These are phyloP conservation scores for Cirrhinus molitorella DNA, from an alignment of 2,797 vertebrate genomes.

Conservation along the genomic window DNA sequence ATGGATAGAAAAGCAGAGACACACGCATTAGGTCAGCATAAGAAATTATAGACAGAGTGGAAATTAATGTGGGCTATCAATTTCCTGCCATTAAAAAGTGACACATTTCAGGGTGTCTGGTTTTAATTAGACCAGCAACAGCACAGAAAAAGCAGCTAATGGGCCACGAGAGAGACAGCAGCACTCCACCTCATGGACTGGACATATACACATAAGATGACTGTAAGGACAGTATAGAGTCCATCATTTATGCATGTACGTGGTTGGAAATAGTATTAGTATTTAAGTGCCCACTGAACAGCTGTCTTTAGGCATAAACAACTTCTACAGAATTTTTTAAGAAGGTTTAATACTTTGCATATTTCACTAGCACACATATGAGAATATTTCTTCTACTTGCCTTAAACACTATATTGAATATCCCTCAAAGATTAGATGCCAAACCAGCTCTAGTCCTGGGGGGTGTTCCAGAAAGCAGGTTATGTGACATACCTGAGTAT, in stretches of 20 bases:
- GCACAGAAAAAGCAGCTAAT: slow-evolving; percentile 74
- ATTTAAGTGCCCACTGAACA: too few species aligned
- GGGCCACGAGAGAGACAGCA: slow-evolving; percentile 34
- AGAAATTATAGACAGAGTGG: slow-evolving; percentile 66
- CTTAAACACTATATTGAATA: not conserved
- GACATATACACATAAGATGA: too few species aligned
- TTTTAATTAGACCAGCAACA: slow-evolving; percentile 83
- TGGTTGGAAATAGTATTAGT: too few species aligned
- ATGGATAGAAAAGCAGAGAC: not conserved
- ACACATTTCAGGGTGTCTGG: slow-evolving; percentile 77
- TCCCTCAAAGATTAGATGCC: not conserved
- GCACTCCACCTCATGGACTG: too few species aligned
- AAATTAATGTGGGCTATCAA: slow-evolving; percentile 81
- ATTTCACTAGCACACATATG: not conserved
- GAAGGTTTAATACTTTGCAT: not conserved
- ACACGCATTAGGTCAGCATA: not conserved
- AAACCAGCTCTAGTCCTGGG: too few species aligned
- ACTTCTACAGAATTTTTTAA: not conserved
- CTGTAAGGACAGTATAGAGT: too few species aligned
- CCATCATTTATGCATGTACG: too few species aligned
- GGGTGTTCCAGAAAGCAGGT: too few species aligned
- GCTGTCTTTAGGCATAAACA: too few species aligned
- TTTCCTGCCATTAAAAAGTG: slow-evolving; percentile 72
- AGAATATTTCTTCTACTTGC: not conserved
- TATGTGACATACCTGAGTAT: too few species aligned